Percentiles rank a stretch among this genome's conserved stretches.
These are phyloP conservation scores for Liolophura sinensis DNA, from an alignment of 1,140 invertebrate species.

Conservation along the genomic window DNA sequence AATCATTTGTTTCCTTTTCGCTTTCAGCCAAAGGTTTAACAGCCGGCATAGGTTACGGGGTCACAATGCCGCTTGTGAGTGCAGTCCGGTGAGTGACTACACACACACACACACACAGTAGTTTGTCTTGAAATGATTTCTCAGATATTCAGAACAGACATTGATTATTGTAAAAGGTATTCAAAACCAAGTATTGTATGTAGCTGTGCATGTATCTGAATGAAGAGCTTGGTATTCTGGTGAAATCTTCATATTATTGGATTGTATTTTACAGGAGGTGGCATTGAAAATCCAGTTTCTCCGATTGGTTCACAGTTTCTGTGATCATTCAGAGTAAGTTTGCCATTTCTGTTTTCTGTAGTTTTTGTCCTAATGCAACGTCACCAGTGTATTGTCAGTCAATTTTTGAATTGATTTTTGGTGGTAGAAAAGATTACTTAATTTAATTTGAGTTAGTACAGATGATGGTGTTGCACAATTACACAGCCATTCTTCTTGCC, in stretches of 20 bases:
- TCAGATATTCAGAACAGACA: conserved; percentile 3
- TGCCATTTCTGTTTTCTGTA: background rate
- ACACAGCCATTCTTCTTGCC: no score
- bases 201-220: background rate
- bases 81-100: conserved; percentile 56
- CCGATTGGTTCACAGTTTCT: conserved; percentile 61
- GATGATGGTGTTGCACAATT: no score
- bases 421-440: no score
- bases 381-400: no score
- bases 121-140: no score
- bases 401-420: no score
- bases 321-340: conserved; percentile 62
- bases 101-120: no score
- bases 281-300: conserved; percentile 62
- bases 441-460: no score
- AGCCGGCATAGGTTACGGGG: conserved; percentile 52
- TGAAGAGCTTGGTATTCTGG: background rate
- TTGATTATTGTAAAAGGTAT: background rate
- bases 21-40: conserved; percentile 45
- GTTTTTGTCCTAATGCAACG: no score
- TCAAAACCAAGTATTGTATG: background rate
- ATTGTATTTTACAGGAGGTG: conserved; percentile 55
- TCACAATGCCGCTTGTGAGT: conserved; percentile 60
- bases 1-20: conserved; percentile 8
- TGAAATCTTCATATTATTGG: conserved; percentile 5